Conservation (phyloP, 2,113 vertebrate genomes). For the Corythornis vintsioides region DNA sequence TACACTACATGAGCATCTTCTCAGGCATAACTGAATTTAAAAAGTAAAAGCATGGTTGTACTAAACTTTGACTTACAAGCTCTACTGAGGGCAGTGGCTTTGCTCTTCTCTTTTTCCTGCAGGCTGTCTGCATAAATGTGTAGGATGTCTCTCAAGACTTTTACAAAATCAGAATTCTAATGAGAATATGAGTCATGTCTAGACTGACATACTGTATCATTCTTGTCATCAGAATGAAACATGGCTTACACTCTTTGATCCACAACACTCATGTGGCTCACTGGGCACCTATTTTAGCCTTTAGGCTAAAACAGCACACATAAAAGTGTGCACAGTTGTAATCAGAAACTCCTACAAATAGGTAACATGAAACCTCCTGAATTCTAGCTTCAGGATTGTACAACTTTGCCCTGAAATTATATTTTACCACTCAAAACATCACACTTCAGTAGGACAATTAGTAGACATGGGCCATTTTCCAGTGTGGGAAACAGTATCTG, state of each 20-base stretch:
- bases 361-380: background rate
- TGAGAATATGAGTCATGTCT: background rate
- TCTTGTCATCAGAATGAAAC: background rate
- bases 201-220: background rate
- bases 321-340: background rate
- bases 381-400: background rate
- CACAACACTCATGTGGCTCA: background rate
- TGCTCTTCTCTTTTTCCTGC: background rate
- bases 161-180: background rate
- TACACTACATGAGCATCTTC: background rate
- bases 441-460: background rate
- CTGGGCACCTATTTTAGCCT: background rate
- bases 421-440: background rate
- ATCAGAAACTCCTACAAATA: background rate
- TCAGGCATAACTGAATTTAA: background rate
- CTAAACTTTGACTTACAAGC: background rate
- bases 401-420: background rate
- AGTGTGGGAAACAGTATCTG: fast-evolving
- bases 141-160: background rate
- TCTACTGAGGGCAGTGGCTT: background rate
- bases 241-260: background rate
- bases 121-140: background rate
- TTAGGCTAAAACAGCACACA: background rate
- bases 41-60: background rate
- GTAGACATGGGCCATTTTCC: fast-evolving